Evolutionary conservation across 2,113 vertebrate species (phyloP).

Genomic region (Elgaria multicarinata): DNA sequence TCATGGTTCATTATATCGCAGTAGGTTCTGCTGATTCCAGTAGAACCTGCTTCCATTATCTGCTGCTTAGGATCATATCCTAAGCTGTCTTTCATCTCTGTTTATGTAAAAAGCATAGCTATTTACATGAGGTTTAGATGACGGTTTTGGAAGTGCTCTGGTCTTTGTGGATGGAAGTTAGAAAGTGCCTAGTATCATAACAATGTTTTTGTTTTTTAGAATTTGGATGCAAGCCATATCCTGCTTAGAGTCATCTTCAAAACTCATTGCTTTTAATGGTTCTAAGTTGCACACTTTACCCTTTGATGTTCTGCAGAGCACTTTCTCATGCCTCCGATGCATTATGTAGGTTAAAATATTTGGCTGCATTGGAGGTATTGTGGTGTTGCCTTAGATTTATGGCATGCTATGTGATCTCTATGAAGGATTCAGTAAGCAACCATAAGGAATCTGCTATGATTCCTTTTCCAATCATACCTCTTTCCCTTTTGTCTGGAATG

Average conservation of each 20-base stretch:
- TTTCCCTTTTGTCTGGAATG: not conserved
- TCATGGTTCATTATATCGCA: not conserved
- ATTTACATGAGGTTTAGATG: not conserved
- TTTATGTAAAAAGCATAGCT: not conserved
- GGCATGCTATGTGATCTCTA: not conserved
- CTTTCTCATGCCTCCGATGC: not conserved
- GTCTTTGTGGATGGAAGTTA: conserved; percentile 9
- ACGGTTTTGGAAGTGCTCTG: conserved; percentile 22
- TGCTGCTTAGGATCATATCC: not conserved
- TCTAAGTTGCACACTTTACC: not conserved
- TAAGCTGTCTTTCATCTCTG: not conserved
- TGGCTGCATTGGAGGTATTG: not conserved
- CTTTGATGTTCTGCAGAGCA: not conserved
- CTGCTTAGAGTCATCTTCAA: not conserved
- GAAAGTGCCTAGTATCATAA: conserved; percentile 14
- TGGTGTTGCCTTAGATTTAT: not conserved
- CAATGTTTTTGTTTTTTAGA: conserved; percentile 25
- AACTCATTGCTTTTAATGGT: not conserved
- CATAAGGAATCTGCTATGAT: not conserved
- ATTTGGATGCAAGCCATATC: not conserved
- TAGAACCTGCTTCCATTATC: not conserved
- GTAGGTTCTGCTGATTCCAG: not conserved
- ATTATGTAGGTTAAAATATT: not conserved
- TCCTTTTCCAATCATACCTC: not conserved
- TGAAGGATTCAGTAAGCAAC: not conserved